These are phyloP conservation scores for Maccullochella peelii DNA, from an alignment of 2,113 vertebrate species.

Conservation along the genomic window DNA sequence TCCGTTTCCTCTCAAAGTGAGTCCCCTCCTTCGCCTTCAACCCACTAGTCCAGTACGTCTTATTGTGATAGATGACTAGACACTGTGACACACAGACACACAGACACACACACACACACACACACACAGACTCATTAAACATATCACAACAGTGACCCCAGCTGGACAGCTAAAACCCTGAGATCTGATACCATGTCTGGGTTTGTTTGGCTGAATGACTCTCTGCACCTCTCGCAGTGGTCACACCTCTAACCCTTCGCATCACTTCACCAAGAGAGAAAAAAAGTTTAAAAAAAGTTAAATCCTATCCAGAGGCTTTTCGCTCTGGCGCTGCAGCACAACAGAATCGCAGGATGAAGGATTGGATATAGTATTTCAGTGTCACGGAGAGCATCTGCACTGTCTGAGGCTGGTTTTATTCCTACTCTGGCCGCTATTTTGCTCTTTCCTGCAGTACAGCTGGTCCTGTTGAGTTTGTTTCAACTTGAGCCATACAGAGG, in stretches of 20 bases:
- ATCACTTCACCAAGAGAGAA: conserved; percentile 10
- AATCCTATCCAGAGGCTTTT: conserved; percentile 21
- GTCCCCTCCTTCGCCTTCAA: neutral
- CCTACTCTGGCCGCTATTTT: conserved; percentile 21
- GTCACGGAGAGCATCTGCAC: conserved; percentile 47
- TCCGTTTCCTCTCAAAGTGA: neutral
- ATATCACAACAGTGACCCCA: conserved; percentile 70
- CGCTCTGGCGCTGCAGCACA: neutral
- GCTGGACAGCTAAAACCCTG: conserved; percentile 51
- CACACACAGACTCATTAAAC: conserved; percentile 2
- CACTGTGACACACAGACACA: neutral
- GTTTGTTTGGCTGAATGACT: conserved; percentile 20
- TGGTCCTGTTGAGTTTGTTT: conserved; percentile 30
- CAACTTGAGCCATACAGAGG: conserved; percentile 21
- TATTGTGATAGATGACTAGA: conserved; percentile 5
- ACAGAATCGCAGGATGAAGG: conserved; percentile 16
- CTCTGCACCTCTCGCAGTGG: conserved; percentile 1
- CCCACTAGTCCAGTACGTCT: neutral
- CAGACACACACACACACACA: neutral
- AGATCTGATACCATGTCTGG: neutral
- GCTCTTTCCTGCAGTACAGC: conserved; percentile 27
- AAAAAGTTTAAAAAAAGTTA: neutral
- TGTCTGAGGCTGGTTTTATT: conserved; percentile 29
- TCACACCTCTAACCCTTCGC: conserved; percentile 17
- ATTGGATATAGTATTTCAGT: conserved; percentile 31